These are phyloP conservation scores for Euspilapteryx auroguttella DNA, from an alignment of 2,888 invertebrate genomes.

Conservation along the genomic window DNA sequence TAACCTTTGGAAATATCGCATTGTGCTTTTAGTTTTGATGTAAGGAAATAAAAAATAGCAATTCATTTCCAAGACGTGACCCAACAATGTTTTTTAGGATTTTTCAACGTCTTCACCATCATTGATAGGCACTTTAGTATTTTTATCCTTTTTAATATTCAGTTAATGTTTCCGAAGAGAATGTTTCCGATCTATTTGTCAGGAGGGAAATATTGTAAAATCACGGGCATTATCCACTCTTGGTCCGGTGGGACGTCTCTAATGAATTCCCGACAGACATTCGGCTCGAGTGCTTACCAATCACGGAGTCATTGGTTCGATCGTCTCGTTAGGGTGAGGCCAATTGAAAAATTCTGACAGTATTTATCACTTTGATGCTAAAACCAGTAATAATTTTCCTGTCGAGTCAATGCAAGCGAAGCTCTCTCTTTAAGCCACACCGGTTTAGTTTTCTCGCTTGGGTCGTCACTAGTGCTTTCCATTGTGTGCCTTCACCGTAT, in stretches of 20 bases:
- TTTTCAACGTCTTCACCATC: not conserved
- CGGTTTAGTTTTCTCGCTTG: too few species aligned
- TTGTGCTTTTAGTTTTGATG: conserved; percentile 12
- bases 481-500: conserved; percentile 10
- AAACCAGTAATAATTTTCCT: conserved; percentile 15
- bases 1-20: conserved; percentile 13
- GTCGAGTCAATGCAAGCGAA: too few species aligned
- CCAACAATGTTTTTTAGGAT: conserved; percentile 18
- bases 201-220: conserved; percentile 22
- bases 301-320: conserved; percentile 43
- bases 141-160: not conserved
- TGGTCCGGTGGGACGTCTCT: conserved; percentile 17
- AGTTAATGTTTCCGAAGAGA: not conserved
- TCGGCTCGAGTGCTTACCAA: conserved; percentile 29
- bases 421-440: too few species aligned
- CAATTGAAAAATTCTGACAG: conserved; percentile 49
- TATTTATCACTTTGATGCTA: conserved; percentile 51
- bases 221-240: conserved; percentile 20
- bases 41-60: conserved; percentile 15
- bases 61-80: conserved; percentile 28
- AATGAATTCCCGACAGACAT: conserved; percentile 42
- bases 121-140: too few species aligned
- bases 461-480: too few species aligned
- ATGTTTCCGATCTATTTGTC: conserved; percentile 15
- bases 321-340: conserved; percentile 38